Evolutionary conservation across 2,888 invertebrate genomes (phyloP).

Genomic region (Dexiosoma caninum): DNA sequence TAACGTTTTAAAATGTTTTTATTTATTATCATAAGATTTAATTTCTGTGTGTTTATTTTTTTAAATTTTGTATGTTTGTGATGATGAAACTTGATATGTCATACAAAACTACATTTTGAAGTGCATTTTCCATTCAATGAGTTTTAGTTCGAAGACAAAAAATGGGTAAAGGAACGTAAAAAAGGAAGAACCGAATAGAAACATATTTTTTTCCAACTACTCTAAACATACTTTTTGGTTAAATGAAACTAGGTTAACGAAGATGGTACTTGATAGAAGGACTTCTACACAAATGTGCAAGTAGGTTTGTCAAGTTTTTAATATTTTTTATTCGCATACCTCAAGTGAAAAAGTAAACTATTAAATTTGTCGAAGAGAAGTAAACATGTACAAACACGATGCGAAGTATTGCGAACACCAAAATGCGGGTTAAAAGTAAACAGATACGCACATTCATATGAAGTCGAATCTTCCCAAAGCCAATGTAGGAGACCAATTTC

Average conservation of each 20-base stretch:
- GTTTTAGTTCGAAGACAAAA: constrained; percentile 4
- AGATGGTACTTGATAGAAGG: constrained; percentile 45
- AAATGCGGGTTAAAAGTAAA: too few relatives aligned
- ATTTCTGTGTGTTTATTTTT: not conserved
- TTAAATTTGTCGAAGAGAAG: not conserved
- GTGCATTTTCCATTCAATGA: constrained; percentile 37
- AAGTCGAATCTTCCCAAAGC: too few relatives aligned
- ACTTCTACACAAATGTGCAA: constrained; percentile 21
- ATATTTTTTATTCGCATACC: constrained; percentile 9
- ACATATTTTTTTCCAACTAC: constrained; percentile 27
- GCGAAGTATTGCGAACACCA: too few relatives aligned
- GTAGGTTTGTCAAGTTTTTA: constrained; percentile 20
- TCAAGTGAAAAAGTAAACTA: not conserved
- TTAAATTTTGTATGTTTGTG: not conserved
- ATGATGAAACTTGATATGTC: constrained; percentile 34
- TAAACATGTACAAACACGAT: too few relatives aligned
- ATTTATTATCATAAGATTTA: too few relatives aligned
- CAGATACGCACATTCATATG: too few relatives aligned
- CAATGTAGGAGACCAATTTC: too few relatives aligned
- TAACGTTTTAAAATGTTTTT: too few relatives aligned
- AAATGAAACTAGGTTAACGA: constrained; percentile 55
- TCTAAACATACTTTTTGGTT: constrained; percentile 25
- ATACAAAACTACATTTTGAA: constrained; percentile 30
- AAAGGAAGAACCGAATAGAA: not conserved
- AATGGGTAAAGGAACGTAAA: not conserved